These are phyloP conservation scores for Cataglyphis cursor DNA, from an alignment of 2,888 invertebrate genomes.

Conservation along the genomic window DNA sequence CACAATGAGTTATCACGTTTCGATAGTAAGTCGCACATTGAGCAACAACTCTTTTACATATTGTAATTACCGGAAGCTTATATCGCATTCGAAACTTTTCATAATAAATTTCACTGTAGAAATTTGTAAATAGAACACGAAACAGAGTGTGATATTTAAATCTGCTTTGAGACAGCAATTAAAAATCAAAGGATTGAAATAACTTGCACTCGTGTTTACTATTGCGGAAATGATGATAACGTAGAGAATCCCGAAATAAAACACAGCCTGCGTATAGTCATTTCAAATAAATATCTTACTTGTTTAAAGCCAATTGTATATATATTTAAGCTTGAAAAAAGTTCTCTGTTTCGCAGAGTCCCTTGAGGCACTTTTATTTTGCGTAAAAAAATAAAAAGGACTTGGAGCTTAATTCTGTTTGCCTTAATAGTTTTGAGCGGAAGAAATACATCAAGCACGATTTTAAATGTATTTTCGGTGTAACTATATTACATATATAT, in stretches of 20 bases:
- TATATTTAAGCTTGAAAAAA: neutral
- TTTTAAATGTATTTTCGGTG: conserved; percentile 3
- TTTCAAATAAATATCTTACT: neutral
- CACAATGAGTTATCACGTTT: neutral
- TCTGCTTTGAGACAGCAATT: neutral
- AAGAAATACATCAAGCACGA: neutral
- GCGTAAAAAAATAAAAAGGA: neutral
- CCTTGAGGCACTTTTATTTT: neutral
- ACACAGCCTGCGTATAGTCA: neutral
- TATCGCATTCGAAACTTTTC: neutral
- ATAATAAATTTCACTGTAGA: neutral
- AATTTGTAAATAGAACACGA: neutral
- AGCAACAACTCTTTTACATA: neutral
- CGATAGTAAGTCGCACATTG: neutral
- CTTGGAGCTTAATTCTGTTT: neutral
- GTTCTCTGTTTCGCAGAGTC: neutral
- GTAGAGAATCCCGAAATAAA: neutral
- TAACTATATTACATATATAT: neutral
- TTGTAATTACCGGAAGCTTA: neutral
- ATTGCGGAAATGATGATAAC: neutral
- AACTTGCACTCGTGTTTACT: neutral
- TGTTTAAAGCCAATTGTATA: neutral
- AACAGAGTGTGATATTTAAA: neutral
- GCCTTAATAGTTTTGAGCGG: neutral
- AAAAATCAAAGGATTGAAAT: neutral